Base-by-base conservation (phyloP, 2,888 invertebrate genomes). In the Coelopa pilipes region DNA sequence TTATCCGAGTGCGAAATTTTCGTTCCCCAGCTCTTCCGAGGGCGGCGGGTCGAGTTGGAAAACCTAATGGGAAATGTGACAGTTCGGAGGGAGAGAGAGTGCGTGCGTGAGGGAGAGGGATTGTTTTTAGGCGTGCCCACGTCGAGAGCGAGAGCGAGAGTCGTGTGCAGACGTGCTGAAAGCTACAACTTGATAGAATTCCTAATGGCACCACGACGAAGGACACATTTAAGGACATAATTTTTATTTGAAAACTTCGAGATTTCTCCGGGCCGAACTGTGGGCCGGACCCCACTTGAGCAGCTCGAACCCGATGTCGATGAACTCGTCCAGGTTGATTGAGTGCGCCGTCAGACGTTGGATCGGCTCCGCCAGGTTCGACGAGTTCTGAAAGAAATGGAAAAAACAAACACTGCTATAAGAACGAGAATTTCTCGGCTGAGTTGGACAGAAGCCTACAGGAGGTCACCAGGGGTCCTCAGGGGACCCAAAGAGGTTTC, bases 281-380 rank as follows among this genome's bases (percentile, higher is more conserved):
- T 34, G 34, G 4, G 34, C 4, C 34, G 84, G 86, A 59, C 84
- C 86, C 84, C 86, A 86, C 34, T 79, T 80, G 57, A 85, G 75
- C 15, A 85, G 34, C 55, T 80, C 78, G 53, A 78, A 80, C 3
- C 76, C 65, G 19, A 81, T 75, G 75, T 80, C 75, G 17, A 84
- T 76, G 34, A 85, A 46, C 76, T 85, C 84, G 76, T 85, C 82
- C 24, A 83, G 79, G 67, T 81, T 79, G 72, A 86, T 81, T 68
- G 77, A 68, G 67, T 83, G 79, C 45, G 76, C 72, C 60, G 74
- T 78, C 50, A 85, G 72, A 45, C 74, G 79, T 17, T 19, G 59
- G 62, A 84, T 53, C 10, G 80, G 76, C 3, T 73, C 72, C 17
- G 77, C 75, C 50, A 84, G 70, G 17, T 78, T 80, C 1, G 57